Evolutionary conservation across 1,140 invertebrate genomes (phyloP), one percentile per base, ranked within the genome.

Genomic region (Zaprionus ornatus): DNA sequence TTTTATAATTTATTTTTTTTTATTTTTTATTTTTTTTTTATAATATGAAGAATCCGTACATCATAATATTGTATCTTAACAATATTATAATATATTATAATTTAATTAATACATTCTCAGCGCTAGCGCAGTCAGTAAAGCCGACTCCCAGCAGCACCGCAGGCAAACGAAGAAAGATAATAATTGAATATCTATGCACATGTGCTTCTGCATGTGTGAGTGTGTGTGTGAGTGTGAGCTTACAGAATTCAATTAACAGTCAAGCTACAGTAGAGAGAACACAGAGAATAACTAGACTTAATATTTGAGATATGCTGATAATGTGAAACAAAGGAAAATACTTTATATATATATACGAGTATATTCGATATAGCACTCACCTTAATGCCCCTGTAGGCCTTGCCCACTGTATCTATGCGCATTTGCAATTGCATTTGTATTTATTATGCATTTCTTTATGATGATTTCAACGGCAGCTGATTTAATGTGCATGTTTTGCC

Each of bases 381-480:
- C 5, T 21, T 4, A 17, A 4, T 56, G 12, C 12, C 7, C 13
- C 23, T 32, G 23, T 64, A 64, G 48, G 29, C 27, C 23, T 9
- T 29, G 4, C 13, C 9, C 10, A 64, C 61, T 64, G 60, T 63
- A 63, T 19, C 35, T 54, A 50, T n/a, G 48, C 42, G 63, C 40
- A 48, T 68, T 37, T 68, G 56, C 21, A 64, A 64, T 52, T 66
- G 62, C 40, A 35, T 37, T 72, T 50, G 32, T 66, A 74, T 74
- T 74, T 62, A 87, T 77, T 72, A 71, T 77, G 74, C 63, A 77
- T 72, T 75, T 76, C 57, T 73, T 71, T 74, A 72, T 72, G 79
- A 86, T 80, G 80, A 87, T 85, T 86, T 55, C 25, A 59, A 27
- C 67, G 62, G 77, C 84, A 83, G 74, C 80, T 80, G 84, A 80